A percentile compares a stretch with the other conserved stretches of the same genome.
Evolutionary conservation across 2,113 vertebrate species (phyloP).

Genomic region (Nesospiza acunhae): DNA sequence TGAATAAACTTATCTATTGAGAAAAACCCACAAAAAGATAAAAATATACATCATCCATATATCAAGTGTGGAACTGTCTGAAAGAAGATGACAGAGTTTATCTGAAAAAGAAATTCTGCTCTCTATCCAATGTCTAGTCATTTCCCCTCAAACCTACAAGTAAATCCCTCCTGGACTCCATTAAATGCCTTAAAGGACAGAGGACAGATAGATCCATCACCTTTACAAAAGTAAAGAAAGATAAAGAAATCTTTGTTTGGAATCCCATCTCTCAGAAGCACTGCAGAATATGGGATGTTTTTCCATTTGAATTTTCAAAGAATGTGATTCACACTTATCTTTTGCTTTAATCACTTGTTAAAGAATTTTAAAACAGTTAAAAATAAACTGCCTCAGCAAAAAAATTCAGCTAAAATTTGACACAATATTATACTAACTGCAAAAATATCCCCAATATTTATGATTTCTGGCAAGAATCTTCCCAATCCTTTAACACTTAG

Average conservation of each 20-base stretch:
- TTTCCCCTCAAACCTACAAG: neutral
- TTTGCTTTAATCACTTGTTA: neutral
- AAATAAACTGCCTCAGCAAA: constrained; percentile 17
- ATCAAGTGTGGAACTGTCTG: neutral
- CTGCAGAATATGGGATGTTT: neutral
- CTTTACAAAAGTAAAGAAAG: neutral
- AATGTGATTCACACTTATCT: neutral
- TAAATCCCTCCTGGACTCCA: neutral
- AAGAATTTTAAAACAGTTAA: neutral
- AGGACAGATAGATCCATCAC: neutral
- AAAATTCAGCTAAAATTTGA: neutral
- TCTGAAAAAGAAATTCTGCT: neutral
- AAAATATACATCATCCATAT: neutral
- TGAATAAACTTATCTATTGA: constrained; percentile 1
- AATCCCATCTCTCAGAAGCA: neutral
- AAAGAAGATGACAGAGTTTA: neutral
- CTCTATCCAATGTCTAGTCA: neutral
- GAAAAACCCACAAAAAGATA: neutral
- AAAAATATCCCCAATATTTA: constrained; percentile 30
- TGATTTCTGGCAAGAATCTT: constrained; percentile 10
- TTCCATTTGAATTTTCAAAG: neutral
- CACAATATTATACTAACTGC: neutral
- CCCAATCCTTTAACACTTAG: neutral
- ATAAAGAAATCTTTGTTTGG: neutral
- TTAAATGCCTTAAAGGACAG: neutral